Conservation (phyloP, 2,888 invertebrate genomes). For the Mystacides longicornis region DNA sequence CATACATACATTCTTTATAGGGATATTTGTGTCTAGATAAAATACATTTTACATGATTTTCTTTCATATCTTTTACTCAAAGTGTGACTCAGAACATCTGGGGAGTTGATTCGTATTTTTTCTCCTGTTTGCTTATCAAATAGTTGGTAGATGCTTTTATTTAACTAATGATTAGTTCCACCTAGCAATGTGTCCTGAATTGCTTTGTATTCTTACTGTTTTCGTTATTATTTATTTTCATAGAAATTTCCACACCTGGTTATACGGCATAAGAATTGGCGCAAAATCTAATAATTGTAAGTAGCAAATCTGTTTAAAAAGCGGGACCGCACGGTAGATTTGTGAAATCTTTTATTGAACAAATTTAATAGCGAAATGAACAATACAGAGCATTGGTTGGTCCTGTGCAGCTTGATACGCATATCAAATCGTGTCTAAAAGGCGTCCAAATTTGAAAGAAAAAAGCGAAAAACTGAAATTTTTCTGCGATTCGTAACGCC, state of each 20-base stretch:
- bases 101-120: too few species aligned
- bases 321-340: conserved; percentile 9
- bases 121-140: too few species aligned
- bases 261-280: conserved; percentile 8
- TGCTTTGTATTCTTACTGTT: not conserved
- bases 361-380: conserved; percentile 5
- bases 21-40: too few species aligned
- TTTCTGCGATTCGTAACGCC: conserved; percentile 49
- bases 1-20: too few species aligned
- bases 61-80: too few species aligned
- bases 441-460: conserved; percentile 52
- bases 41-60: too few species aligned
- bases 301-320: conserved; percentile 7
- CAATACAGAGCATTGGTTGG: conserved; percentile 12
- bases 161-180: not conserved
- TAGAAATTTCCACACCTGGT: conserved; percentile 25
- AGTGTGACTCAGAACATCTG: too few species aligned
- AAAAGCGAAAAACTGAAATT: conserved; percentile 53
- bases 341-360: conserved; percentile 9
- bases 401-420: conserved; percentile 27
- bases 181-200: not conserved
- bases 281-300: conserved; percentile 7
- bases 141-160: too few species aligned
- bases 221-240: conserved; percentile 9
- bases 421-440: conserved; percentile 47